Percentiles rank a stretch among this genome's conserved stretches.
Conservation (phyloP, 2,888 invertebrate genomes). For the Busseola fusca region DNA sequence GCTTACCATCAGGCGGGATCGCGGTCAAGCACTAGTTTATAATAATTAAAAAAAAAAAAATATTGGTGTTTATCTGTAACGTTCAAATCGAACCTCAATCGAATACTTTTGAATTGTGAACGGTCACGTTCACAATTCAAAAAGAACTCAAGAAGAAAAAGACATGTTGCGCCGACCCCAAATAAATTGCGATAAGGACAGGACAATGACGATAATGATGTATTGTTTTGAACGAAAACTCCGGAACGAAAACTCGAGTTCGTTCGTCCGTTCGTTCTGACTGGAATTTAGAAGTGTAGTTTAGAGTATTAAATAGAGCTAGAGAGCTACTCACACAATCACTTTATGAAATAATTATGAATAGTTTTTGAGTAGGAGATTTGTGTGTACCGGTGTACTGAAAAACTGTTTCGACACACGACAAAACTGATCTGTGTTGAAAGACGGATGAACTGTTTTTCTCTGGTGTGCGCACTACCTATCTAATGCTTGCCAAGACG, state of each 20-base stretch:
- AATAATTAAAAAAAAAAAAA: too few species aligned
- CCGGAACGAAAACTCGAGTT: too few species aligned
- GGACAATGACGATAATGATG: too few species aligned
- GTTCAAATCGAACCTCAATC: neutral
- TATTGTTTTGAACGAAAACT: neutral
- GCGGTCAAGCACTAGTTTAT: too few species aligned
- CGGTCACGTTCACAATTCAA: too few species aligned
- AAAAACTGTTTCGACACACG: neutral
- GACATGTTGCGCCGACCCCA: too few species aligned
- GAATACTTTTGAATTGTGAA: neutral
- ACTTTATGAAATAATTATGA: neutral
- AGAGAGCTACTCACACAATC: neutral
- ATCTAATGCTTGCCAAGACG: conserved; percentile 69
- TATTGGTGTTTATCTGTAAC: neutral
- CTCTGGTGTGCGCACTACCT: neutral
- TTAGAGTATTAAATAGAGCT: too few species aligned
- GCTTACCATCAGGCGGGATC: too few species aligned
- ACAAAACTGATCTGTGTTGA: neutral
- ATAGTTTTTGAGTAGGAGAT: neutral
- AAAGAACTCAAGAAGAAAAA: neutral
- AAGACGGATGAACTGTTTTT: neutral
- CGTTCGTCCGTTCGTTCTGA: too few species aligned
- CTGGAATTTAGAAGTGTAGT: neutral
- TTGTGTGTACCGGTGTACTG: too few species aligned
- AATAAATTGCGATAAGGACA: too few species aligned